Evolutionary conservation across 1,140 invertebrate species (phyloP), one percentile per base, ranked within the genome.

Genomic region (Charaxes varanes): DNA sequence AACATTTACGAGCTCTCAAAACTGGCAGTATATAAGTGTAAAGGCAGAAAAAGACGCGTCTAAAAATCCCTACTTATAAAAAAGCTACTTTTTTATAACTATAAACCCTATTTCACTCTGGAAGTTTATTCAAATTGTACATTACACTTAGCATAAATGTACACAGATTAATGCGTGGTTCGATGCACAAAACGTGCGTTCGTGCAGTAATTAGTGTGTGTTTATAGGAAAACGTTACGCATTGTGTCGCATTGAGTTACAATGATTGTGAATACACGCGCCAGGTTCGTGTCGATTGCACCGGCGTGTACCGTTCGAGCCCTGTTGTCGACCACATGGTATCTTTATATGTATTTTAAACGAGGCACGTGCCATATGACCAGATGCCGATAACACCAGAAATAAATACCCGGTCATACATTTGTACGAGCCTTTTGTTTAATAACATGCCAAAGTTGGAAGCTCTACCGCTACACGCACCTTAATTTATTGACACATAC

Each of bases 301-400:
- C n/a, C n/a, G 24, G 17, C 37, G 22, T 46, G 40, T 52, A 45
- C 49, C 49, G 49, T 52, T 53, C 27, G 24, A 37, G 34, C 40
- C 40, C 45, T 48, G 48, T 53, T 49, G 38, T 40, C 48, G 36
- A 21, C 41, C 37, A 30, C 40, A 47, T 47, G 15, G 45, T 53
- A 41, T 53, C 43, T 47, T 41, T 53, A 48, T 53, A 49, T 32
- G 41, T 41, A 49, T 53, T 53, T 53, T 44, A 53, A 53, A 49
- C 35, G 6, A 26, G 27, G 26, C 51, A 53, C 50, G 41, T 54
- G 46, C 33, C 37, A 33, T 45, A 45, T 49, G 51, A 31, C 17
- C 38, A 35, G 45, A 40, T 40, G 43, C 43, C 30, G 51, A 53
- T 53, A 53, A 53, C 35, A 28, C 36, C 30, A 43, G 40, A 35